Evolutionary conservation across 2,888 invertebrate genomes (phyloP).

Genomic region (Eupithecia insigniata): DNA sequence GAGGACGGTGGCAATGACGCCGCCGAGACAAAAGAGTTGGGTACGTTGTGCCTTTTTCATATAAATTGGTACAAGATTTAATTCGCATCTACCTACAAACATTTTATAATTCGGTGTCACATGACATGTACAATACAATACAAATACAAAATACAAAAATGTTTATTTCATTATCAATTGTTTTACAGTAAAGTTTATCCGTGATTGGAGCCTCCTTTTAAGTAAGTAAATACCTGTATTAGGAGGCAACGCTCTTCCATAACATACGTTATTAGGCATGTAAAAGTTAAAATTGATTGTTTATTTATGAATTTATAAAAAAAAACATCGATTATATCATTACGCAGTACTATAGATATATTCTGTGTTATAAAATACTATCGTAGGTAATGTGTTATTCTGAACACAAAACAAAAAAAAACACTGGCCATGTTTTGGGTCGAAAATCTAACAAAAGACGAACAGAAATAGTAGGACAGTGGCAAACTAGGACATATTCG

Average conservation of each 20-base stretch:
- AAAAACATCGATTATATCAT: neutral
- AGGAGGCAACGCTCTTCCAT: too few species aligned
- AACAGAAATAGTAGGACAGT: conserved; percentile 56
- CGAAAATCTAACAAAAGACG: conserved; percentile 25
- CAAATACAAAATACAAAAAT: too few species aligned
- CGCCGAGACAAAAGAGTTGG: conserved; percentile 28
- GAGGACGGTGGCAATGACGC: conserved; percentile 37
- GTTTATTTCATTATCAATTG: too few species aligned
- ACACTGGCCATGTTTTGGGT: neutral
- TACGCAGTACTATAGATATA: too few species aligned
- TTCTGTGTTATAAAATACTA: too few species aligned
- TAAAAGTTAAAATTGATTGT: neutral
- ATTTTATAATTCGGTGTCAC: too few species aligned
- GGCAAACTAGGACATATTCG: conserved; percentile 71
- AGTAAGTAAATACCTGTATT: too few species aligned
- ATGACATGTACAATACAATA: too few species aligned
- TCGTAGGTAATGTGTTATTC: neutral
- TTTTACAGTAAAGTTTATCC: too few species aligned
- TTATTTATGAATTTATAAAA: neutral
- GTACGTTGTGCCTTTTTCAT: neutral
- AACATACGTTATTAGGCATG: too few species aligned
- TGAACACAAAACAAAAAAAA: neutral
- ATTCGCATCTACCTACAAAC: too few species aligned
- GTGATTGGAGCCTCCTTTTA: too few species aligned
- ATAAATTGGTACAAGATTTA: neutral